Conservation (phyloP, 2,888 invertebrate species). For the Gymnocheta viridis region DNA sequence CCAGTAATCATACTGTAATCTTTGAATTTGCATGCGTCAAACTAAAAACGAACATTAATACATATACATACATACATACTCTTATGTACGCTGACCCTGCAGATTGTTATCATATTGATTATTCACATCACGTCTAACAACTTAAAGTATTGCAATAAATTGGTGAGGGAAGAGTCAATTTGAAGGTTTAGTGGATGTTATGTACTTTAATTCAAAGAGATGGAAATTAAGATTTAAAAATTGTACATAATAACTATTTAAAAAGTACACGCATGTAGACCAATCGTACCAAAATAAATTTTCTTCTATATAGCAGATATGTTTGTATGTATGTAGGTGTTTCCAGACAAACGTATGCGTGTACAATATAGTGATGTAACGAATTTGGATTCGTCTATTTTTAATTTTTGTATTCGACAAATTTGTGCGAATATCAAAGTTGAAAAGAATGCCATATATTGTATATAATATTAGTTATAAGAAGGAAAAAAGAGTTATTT, state of each 20-base stretch:
- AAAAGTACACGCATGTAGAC: neutral
- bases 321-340: no score
- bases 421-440: no score
- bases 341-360: no score
- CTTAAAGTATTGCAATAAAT: slow-evolving; percentile 57
- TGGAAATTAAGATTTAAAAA: neutral
- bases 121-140: slow-evolving; percentile 79
- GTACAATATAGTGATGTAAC: no score
- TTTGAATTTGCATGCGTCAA: slow-evolving; percentile 79
- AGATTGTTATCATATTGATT: slow-evolving; percentile 78
- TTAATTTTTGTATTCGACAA: no score
- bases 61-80: no score
- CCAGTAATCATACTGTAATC: slow-evolving; percentile 79
- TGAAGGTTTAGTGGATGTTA: slow-evolving; percentile 25
- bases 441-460: no score
- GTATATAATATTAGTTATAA: no score
- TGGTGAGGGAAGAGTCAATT: slow-evolving; percentile 38
- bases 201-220: neutral
- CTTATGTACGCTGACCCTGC: slow-evolving; percentile 73
- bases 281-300: neutral
- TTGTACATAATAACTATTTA: neutral
- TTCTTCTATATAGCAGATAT: neutral
- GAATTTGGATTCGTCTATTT: no score
- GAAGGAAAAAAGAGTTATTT: no score
- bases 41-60: slow-evolving; percentile 70